Evolutionary conservation across 2,797 vertebrate species (phyloP), one percentile per base, ranked within the genome.

Genomic region (Gadopsis marmoratus): DNA sequence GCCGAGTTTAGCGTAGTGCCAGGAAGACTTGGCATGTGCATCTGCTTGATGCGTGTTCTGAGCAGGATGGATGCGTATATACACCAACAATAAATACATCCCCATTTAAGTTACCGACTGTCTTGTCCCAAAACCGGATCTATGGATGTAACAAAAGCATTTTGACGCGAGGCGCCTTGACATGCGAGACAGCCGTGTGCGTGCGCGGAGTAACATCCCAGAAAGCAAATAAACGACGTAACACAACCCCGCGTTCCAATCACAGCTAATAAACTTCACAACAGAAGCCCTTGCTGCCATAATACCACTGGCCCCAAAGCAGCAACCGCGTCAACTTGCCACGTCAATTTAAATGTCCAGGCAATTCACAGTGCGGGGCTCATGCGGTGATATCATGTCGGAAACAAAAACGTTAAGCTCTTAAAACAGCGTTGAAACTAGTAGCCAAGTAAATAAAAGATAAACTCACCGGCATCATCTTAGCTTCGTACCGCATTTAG

Each of bases 401-500:
- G 50, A 70, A 71, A 67, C 7, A 47, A 3, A 53, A 8, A 65
- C 7, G 21, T 31, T 0, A 64, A 21, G 5, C 17, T 2, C 5
- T 39, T 2, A 8, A 23, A 17, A 39, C 45, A 35, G n/a, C 7
- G 35, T n/a, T 11, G 2, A 66, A 88, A 87, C 60, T 68, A 79
- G 7, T 21, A 64, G 33, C 2, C 2, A 17, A 62, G 19, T 12
- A 29, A 60, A 71, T 71, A 47, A 81, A 76, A 73, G 4, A 54
- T 19, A 17, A 75, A 94, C 97, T 97, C 87, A 99, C 97, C 96
- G 97, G 97, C 97, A 99, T 98, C 97, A 98, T 98, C 86, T 96
- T 98, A 94, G 96, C 95, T 89, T 96, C 96, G 96, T 97, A 96
- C 91, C 97, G 96, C 97, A 97, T 97, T 94, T 95, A 96, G 92